Evolutionary conservation across 2,113 vertebrate genomes (phyloP).

Genomic region (Platysternon megacephalum): DNA sequence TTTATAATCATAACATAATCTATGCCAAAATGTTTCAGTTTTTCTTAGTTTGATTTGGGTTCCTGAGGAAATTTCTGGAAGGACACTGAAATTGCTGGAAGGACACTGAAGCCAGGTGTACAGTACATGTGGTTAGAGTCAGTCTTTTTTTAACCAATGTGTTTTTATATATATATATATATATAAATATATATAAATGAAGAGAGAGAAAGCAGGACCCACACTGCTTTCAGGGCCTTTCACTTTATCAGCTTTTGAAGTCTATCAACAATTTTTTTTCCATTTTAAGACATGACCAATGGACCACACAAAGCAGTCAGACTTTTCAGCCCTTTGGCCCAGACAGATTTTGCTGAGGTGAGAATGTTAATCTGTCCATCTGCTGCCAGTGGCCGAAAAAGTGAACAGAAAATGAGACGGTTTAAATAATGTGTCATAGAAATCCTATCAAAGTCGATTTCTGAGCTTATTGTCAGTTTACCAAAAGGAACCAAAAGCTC

Average conservation of each 20-base stretch:
- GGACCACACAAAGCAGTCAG: background rate
- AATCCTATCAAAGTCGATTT: slow-evolving; percentile 31
- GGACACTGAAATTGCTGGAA: background rate
- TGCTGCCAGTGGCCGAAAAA: slow-evolving; percentile 39
- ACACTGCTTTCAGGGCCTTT: background rate
- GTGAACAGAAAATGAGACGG: background rate
- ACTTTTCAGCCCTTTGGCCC: background rate
- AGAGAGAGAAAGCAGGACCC: background rate
- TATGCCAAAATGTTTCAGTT: background rate
- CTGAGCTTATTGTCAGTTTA: slow-evolving; percentile 21
- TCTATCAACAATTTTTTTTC: background rate
- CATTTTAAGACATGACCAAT: background rate
- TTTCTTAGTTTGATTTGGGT: background rate
- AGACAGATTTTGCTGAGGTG: background rate
- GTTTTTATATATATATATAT: background rate
- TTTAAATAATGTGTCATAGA: background rate
- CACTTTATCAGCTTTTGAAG: background rate
- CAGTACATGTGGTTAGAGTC: background rate
- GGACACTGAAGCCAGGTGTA: background rate
- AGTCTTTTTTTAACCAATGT: fast-evolving
- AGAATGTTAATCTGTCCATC: background rate
- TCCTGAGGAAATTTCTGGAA: background rate
- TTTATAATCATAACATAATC: background rate
- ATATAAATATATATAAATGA: background rate
- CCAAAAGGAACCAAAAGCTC: slow-evolving; percentile 4